Percentiles rank a stretch among this genome's conserved stretches.
These are phyloP conservation scores for Laticauda laticaudata DNA, from an alignment of 2,113 vertebrate genomes.

Conservation along the genomic window DNA sequence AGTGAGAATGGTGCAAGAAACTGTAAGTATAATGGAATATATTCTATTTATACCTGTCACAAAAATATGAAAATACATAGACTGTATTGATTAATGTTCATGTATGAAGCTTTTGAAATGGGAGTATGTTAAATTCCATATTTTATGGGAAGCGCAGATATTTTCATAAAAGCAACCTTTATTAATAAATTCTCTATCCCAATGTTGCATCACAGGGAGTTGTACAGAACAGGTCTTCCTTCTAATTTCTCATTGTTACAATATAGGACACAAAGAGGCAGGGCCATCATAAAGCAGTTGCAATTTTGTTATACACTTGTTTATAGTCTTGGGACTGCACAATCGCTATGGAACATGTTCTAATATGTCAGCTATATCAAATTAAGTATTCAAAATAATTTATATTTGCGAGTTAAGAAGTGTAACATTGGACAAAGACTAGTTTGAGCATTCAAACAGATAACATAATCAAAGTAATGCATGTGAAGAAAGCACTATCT, in stretches of 20 bases:
- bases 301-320: background rate
- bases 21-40: background rate
- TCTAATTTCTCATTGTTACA: background rate
- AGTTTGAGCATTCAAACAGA: background rate
- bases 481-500: background rate
- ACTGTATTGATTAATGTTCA: background rate
- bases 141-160: background rate
- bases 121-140: background rate
- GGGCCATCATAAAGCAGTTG: background rate
- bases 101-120: background rate
- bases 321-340: background rate
- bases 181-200: background rate
- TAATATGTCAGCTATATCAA: background rate
- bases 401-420: background rate
- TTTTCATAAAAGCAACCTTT: background rate
- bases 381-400: background rate
- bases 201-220: background rate
- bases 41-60: background rate
- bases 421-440: background rate
- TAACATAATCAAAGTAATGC: fast-evolving
- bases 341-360: constrained; percentile 2
- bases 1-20: background rate
- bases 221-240: background rate
- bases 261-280: constrained; percentile 19
- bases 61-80: background rate